phyloP scores from a whole-genome alignment of 2,797 vertebrate species.

The Sebastes cheni region DNA sequence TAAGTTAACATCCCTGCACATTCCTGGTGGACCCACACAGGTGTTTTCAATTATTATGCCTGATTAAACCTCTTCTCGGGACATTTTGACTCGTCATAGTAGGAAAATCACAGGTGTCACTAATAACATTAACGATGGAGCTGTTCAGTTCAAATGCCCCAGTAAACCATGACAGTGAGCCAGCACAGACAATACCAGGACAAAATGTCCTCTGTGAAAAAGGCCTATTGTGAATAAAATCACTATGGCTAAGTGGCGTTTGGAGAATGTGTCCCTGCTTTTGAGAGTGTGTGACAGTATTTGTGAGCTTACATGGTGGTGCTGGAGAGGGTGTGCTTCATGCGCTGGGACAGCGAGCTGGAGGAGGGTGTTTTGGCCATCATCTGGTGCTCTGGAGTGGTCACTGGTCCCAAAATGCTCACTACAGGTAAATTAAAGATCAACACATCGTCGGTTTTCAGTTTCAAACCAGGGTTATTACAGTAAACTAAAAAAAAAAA shows the following conservation, averaged over 20 bases:
- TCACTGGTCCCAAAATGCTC: conserved; percentile 92
- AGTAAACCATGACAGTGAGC: background rate
- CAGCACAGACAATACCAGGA: background rate
- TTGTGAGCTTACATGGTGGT: conserved; percentile 85
- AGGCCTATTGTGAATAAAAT: no score
- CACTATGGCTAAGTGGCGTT: background rate
- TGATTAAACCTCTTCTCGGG: no score
- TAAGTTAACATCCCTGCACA: background rate
- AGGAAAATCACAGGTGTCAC: no score
- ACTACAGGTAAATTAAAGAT: conserved; percentile 71
- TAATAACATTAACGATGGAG: no score
- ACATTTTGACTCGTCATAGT: no score
- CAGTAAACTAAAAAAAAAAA: no score
- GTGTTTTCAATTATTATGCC: background rate
- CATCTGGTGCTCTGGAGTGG: conserved; percentile 90
- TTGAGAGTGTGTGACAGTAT: background rate
- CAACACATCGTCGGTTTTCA: background rate
- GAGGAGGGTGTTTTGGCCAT: conserved; percentile 90
- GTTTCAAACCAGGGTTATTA: background rate
- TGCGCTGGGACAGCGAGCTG: conserved; percentile 90
- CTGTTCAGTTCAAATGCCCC: background rate
- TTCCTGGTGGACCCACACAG: background rate
- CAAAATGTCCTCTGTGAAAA: no score
- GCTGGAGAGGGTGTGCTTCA: conserved; percentile 88
- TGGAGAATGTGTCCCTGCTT: background rate